Evolutionary conservation across 2,113 vertebrate species (phyloP).

Genomic region (Atrichornis clamosus): DNA sequence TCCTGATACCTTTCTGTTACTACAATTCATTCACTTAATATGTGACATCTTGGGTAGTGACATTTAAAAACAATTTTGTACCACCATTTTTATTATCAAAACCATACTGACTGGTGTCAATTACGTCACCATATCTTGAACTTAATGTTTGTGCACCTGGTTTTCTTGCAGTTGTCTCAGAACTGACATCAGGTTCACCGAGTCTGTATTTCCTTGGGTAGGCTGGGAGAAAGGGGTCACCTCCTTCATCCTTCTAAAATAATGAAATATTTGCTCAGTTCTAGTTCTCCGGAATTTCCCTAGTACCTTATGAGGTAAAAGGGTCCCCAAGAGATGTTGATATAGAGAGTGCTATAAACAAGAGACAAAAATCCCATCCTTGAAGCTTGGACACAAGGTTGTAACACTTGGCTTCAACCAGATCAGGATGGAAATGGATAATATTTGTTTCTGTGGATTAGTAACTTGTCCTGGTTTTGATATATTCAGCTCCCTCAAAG

Average conservation of each 20-base stretch:
- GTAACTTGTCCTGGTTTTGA: background rate
- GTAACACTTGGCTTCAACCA: background rate
- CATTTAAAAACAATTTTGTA: background rate
- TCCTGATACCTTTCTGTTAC: background rate
- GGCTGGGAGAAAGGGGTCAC: background rate
- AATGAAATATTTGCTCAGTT: background rate
- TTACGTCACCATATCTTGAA: background rate
- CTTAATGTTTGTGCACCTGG: background rate
- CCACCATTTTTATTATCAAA: background rate
- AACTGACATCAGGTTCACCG: background rate
- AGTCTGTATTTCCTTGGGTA: background rate
- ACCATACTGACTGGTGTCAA: background rate
- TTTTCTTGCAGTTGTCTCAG: background rate
- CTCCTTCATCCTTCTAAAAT: background rate
- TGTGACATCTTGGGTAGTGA: background rate
- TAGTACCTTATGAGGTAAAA: background rate
- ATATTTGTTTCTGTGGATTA: background rate
- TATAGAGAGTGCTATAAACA: background rate
- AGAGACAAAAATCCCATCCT: background rate
- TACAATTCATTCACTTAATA: background rate
- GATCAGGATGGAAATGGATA: background rate
- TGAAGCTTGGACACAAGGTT: background rate
- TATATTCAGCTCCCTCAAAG: background rate
- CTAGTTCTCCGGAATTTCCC: background rate
- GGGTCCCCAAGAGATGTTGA: background rate